Conservation (phyloP, 2,113 vertebrate genomes). For the Xiphophorus hellerii region DNA sequence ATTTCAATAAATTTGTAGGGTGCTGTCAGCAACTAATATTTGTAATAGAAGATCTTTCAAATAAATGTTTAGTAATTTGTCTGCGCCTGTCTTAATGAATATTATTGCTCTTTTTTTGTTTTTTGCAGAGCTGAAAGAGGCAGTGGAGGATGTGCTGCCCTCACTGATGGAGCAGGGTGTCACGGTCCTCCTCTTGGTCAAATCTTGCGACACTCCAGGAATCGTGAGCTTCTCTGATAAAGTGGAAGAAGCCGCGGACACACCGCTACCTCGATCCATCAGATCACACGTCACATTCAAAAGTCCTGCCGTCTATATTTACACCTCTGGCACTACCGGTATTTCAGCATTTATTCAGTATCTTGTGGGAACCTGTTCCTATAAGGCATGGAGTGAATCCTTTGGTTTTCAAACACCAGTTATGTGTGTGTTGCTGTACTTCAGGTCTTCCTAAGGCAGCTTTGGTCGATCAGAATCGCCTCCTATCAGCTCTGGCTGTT, state of each 20-base stretch:
- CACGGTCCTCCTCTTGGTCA: conserved; percentile 80
- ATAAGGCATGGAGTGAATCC: neutral
- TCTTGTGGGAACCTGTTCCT: neutral
- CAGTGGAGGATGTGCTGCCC: conserved; percentile 84
- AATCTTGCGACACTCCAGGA: conserved; percentile 74
- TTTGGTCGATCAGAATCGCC: conserved; percentile 79
- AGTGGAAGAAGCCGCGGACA: conserved; percentile 77
- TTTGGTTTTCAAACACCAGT: neutral
- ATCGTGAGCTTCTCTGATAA: conserved; percentile 80
- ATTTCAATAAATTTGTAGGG: neutral
- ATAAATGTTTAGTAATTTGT: neutral
- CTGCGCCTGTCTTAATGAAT: neutral
- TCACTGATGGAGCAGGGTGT: conserved; percentile 78
- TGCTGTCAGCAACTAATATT: neutral
- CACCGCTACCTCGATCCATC: conserved; percentile 75
- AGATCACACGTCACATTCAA: conserved; percentile 80
- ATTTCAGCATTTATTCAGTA: conserved; percentile 7
- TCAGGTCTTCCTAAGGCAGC: conserved; percentile 90
- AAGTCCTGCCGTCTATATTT: conserved; percentile 86
- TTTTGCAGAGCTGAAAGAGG: conserved; percentile 78
- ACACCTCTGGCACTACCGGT: conserved; percentile 93
- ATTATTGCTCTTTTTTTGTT: neutral
- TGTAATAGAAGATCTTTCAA: neutral
- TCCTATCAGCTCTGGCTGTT: conserved; percentile 69
- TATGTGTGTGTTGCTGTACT: conserved; percentile 7